A percentile compares a stretch with the other conserved stretches of the same genome.
phyloP scores from a whole-genome alignment of 2,113 vertebrate genomes.

The Apteryx mantelli region DNA sequence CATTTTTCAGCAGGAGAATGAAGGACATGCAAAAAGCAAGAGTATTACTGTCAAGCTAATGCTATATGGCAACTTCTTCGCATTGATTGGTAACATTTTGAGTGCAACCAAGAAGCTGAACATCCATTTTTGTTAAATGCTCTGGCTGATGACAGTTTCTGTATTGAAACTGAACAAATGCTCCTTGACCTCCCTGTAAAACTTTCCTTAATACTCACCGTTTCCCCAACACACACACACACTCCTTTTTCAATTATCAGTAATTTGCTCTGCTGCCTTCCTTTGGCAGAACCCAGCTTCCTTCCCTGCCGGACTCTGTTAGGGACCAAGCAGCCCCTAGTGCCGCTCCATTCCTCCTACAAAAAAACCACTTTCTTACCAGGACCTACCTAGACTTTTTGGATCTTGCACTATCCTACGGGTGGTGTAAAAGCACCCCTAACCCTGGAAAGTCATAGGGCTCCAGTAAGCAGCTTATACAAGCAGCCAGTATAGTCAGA shows the following conservation, averaged over 20 bases:
- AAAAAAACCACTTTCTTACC: not conserved
- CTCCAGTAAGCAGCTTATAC: not conserved
- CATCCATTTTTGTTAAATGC: not conserved
- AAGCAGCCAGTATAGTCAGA: not conserved
- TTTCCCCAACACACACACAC: fast-evolving
- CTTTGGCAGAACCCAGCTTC: not conserved
- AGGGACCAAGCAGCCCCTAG: not conserved
- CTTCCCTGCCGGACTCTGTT: fast-evolving
- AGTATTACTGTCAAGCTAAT: not conserved
- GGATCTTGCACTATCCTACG: not conserved
- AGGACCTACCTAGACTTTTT: not conserved
- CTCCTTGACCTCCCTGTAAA: not conserved
- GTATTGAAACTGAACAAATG: not conserved
- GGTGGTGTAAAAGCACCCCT: not conserved
- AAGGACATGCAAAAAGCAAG: not conserved
- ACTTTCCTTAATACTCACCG: not conserved
- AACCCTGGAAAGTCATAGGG: fast-evolving
- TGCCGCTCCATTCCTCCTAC: fast-evolving
- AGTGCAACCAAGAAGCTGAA: not conserved
- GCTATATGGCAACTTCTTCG: not conserved
- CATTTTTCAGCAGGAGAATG: not conserved
- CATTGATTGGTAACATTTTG: not conserved
- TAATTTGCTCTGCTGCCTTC: not conserved
- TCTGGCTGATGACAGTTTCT: not conserved
- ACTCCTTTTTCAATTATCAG: not conserved